Evolutionary conservation across 2,888 invertebrate species (phyloP), one percentile per base, ranked within the genome.

Genomic region (Oegoconia quadripuncta): DNA sequence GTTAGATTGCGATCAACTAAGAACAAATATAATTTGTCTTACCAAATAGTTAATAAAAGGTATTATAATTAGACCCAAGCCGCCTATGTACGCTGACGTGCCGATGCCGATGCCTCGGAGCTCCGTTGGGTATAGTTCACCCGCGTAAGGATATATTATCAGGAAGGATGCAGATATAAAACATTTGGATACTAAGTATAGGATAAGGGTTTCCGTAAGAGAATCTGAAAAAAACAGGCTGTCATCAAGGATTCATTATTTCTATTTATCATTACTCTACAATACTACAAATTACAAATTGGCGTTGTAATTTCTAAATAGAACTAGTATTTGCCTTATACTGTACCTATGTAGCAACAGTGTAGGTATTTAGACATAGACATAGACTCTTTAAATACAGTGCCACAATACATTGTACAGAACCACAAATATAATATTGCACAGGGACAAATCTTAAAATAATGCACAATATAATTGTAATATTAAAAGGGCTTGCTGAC

Each of bases 41-140:
- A 96, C 96, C 90, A 97, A 88, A 76, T 96, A 96, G 37, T 95
- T 96, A 45, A 97, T 92, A 76, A 96, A 96, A 8, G 97, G 97
- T 68, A 97, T 97, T 38, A 96, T 91, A 48, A 96, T 94, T 30
- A 97, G 88, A 25, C 97, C 97, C 46, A 96, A 84, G 36, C 97
- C 97, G 35, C 95, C 96, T 51, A 97, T 93, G 69, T 97, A 97
- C 11, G 96, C 95, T 1, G 96, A 96, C 37, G 95, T 93, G 31
- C 97, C 97, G 54, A 97, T 96, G 11, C 97, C 97, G 38, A 97
- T 89, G 2, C 97, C 97, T 55, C 97, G 89, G 30, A 96, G 89
- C 71, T 95, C 95, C 2, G 97, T 97, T 1, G 97, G 97, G 77
- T 97, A 97, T 14, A 97, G 74, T 81, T 97, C 97, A 7, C 95